Conservation (phyloP, 1,140 invertebrate species). For the Zaprionus kolodkinae region DNA sequence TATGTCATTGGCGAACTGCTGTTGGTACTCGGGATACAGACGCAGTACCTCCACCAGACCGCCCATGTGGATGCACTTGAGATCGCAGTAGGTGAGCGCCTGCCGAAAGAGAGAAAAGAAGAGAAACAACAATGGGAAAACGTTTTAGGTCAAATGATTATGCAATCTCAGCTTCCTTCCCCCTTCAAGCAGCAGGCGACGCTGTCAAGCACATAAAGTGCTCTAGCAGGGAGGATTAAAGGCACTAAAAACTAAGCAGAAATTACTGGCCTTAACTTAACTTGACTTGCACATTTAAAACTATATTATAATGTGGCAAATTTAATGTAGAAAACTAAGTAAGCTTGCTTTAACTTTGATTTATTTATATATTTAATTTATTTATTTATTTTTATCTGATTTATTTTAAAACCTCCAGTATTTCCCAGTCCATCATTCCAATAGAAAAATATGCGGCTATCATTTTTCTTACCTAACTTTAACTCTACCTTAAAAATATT, state of each 20-base stretch:
- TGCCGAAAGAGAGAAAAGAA: slow-evolving; percentile 55
- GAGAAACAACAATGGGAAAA: slow-evolving; percentile 36
- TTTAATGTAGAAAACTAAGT: no score
- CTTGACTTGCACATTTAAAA: background rate
- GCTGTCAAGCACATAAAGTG: background rate
- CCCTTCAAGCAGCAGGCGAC: background rate
- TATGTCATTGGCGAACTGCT: slow-evolving; percentile 96
- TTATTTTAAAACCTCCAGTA: no score
- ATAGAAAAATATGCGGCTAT: no score
- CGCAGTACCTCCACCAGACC: slow-evolving; percentile 95
- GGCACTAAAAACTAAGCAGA: background rate
- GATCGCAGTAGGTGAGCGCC: slow-evolving; percentile 97
- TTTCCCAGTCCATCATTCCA: no score
- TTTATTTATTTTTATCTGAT: no score
- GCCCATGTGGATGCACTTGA: slow-evolving; percentile 96
- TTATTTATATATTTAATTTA: no score
- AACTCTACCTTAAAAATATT: no score
- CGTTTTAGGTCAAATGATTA: slow-evolving; percentile 67
- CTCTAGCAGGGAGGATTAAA: background rate
- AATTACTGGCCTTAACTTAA: background rate
- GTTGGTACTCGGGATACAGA: slow-evolving; percentile 97
- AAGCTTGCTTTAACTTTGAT: no score
- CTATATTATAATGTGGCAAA: background rate
- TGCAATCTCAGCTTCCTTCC: slow-evolving; percentile 41
- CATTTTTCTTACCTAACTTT: no score